A percentile compares a stretch with the other conserved stretches of the same genome.
phyloP scores from a whole-genome alignment of 2,113 vertebrate species.

The Benitochromis conjunctus region DNA sequence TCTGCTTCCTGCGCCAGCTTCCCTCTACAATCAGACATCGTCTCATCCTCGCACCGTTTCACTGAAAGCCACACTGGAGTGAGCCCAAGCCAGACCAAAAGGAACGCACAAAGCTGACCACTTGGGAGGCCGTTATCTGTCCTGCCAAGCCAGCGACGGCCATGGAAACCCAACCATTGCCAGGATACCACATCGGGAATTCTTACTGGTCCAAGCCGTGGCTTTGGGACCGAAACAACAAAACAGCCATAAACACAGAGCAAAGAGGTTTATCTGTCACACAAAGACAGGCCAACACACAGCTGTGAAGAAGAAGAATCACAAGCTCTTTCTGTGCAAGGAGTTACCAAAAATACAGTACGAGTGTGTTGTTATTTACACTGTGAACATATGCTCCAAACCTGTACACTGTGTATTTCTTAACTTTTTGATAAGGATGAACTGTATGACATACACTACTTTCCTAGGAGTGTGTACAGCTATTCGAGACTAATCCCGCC shows the following conservation, averaged over 20 bases:
- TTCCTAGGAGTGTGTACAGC: not conserved
- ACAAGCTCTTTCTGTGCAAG: not conserved
- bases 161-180: constrained; percentile 37
- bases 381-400: not conserved
- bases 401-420: not conserved
- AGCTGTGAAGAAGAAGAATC: not conserved
- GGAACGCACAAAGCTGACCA: constrained; percentile 33
- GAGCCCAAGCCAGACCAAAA: constrained; percentile 12
- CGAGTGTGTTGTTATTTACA: not conserved
- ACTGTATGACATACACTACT: not conserved
- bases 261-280: constrained; percentile 17
- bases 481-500: not conserved
- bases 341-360: not conserved
- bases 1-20: constrained; percentile 6
- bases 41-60: constrained; percentile 3
- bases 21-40: constrained; percentile 6
- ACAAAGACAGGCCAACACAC: not conserved
- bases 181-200: constrained; percentile 52
- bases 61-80: constrained; percentile 1
- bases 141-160: constrained; percentile 23
- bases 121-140: constrained; percentile 28
- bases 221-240: constrained; percentile 17
- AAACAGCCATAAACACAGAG: constrained; percentile 32
- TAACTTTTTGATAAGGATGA: not conserved
- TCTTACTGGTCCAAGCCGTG: constrained; percentile 18